Evolutionary conservation across 2,888 invertebrate species (phyloP).

Genomic region (Acrocyrtus sp.): DNA sequence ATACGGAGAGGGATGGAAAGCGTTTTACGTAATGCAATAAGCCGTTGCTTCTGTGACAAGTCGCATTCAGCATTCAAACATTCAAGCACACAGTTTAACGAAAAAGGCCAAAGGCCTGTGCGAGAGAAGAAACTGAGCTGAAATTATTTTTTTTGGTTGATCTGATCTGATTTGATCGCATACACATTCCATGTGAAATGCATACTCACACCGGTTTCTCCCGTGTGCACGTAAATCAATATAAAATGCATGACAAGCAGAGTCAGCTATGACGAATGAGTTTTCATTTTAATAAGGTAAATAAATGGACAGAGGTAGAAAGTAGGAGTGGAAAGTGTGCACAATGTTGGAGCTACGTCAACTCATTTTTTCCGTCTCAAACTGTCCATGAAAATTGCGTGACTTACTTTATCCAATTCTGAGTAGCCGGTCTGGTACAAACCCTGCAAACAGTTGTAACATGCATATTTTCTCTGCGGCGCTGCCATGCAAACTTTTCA

Average conservation of each 20-base stretch:
- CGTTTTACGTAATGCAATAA: too few relatives aligned
- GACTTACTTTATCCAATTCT: conserved; percentile 60
- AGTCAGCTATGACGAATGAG: conserved; percentile 59
- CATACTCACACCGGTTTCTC: not conserved
- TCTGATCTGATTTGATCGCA: not conserved
- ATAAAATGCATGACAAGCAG: conserved; percentile 1
- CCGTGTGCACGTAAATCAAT: not conserved
- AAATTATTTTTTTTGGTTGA: not conserved
- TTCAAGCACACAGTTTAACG: not conserved
- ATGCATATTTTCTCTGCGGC: too few relatives aligned
- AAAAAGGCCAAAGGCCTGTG: not conserved
- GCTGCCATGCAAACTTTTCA: too few relatives aligned
- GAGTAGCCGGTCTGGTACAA: conserved; percentile 20
- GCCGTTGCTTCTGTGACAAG: conserved; percentile 2
- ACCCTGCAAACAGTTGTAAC: not conserved
- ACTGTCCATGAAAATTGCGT: conserved; percentile 60
- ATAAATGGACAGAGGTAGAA: conserved; percentile 40
- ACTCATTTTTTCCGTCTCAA: not conserved
- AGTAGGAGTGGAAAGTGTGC: conserved; percentile 48
- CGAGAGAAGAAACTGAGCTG: not conserved
- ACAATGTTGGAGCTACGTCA: too few relatives aligned
- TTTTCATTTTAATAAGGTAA: conserved; percentile 37
- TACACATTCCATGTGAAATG: not conserved
- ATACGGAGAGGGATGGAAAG: not conserved
- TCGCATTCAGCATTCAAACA: not conserved